phyloP scores from a whole-genome alignment of 2,888 invertebrate species.

The Taenaris catops region DNA sequence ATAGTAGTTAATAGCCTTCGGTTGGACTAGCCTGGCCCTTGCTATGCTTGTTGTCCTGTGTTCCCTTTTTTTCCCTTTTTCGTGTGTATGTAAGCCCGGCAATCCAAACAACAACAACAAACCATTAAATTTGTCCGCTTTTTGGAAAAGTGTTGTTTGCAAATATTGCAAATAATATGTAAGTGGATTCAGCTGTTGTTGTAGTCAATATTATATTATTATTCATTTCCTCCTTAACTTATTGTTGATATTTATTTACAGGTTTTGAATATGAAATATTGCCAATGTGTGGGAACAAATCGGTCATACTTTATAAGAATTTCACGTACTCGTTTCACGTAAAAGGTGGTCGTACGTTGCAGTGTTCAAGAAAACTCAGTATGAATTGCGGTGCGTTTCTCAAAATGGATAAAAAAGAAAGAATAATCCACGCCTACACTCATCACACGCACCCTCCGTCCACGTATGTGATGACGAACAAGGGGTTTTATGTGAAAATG shows the following conservation, averaged over 20 bases:
- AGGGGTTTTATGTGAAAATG: constrained; percentile 14
- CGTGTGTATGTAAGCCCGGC: too few relatives aligned
- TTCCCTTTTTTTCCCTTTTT: too few relatives aligned
- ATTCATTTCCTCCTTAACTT: too few relatives aligned
- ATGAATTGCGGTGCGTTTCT: constrained; percentile 25
- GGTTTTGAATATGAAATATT: constrained; percentile 15
- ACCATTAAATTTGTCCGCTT: too few relatives aligned
- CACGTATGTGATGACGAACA: constrained; percentile 11
- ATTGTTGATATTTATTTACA: constrained; percentile 9
- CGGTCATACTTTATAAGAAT: constrained; percentile 21
- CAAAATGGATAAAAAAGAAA: constrained; percentile 19
- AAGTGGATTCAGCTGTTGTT: too few relatives aligned
- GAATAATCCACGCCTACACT: constrained; percentile 15
- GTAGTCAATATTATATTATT: too few relatives aligned
- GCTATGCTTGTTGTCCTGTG: too few relatives aligned
- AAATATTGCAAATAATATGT: too few relatives aligned
- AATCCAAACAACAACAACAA: too few relatives aligned
- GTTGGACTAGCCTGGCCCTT: too few relatives aligned
- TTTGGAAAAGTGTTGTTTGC: too few relatives aligned
- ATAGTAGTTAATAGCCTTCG: too few relatives aligned
- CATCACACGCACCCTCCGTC: constrained; percentile 36
- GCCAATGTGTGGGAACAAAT: constrained; percentile 15
- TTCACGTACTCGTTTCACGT: constrained; percentile 29
- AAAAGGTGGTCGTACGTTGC: constrained; percentile 18
- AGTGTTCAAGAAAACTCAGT: constrained; percentile 20